Evolutionary conservation across 2,113 vertebrate species (phyloP).

Genomic region (Gadus macrocephalus): DNA sequence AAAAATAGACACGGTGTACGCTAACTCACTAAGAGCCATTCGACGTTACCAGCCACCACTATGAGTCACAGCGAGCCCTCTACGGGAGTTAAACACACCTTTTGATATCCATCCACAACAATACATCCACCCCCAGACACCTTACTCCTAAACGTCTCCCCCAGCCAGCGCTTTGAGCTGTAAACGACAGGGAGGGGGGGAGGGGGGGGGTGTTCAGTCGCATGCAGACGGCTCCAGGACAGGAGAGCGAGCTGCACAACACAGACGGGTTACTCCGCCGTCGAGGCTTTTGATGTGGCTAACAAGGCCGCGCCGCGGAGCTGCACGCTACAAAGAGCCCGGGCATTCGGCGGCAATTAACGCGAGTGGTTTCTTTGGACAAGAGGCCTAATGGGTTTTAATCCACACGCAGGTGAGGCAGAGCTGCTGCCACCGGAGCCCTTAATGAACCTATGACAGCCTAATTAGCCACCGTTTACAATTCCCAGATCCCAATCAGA

Average conservation of each 20-base stretch:
- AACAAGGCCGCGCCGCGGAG: conserved; percentile 73
- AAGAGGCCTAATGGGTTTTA: conserved; percentile 99
- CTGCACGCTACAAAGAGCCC: not conserved
- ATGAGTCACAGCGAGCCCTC: too few species aligned
- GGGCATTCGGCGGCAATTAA: conserved; percentile 82
- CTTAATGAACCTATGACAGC: conserved; percentile 99
- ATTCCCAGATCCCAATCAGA: conserved; percentile 98
- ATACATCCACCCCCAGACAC: too few species aligned
- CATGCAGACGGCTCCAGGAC: conserved; percentile 10
- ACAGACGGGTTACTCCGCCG: conserved; percentile 30
- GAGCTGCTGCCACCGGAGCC: conserved; percentile 91
- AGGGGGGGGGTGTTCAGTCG: not conserved
- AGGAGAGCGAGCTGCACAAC: conserved; percentile 11
- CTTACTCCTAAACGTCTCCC: too few species aligned
- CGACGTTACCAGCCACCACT: too few species aligned
- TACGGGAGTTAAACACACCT: too few species aligned
- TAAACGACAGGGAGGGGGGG: too few species aligned
- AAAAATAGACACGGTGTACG: too few species aligned
- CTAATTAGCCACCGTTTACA: conserved; percentile 99
- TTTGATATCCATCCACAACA: too few species aligned
- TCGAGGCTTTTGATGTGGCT: conserved; percentile 49
- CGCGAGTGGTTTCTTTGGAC: conserved; percentile 96
- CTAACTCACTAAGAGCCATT: too few species aligned
- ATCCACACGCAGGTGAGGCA: conserved; percentile 99
- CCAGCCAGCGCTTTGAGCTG: too few species aligned